phyloP scores from a whole-genome alignment of 2,888 invertebrate species.

The Tinea trinotella region DNA sequence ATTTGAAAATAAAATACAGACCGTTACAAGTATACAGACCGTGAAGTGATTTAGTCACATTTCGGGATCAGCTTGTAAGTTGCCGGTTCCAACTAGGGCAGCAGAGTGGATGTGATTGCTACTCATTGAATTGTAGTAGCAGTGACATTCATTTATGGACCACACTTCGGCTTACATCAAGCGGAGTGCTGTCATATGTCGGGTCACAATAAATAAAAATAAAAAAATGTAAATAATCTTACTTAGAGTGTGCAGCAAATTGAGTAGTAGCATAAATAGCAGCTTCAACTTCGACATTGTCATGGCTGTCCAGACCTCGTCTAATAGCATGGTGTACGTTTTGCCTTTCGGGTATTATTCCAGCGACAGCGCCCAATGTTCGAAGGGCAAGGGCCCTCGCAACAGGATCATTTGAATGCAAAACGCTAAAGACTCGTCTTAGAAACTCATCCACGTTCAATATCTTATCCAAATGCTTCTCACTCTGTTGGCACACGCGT shows the following conservation, averaged over 20 bases:
- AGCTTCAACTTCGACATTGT: slow-evolving; percentile 95
- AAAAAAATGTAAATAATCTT: slow-evolving; percentile 36
- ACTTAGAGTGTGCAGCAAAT: slow-evolving; percentile 96
- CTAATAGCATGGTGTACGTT: slow-evolving; percentile 96
- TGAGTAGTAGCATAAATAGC: slow-evolving; percentile 95
- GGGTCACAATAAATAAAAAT: too few species aligned
- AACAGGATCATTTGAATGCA: slow-evolving; percentile 97
- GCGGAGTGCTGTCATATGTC: too few species aligned
- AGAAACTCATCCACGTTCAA: slow-evolving; percentile 93
- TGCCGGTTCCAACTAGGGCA: too few species aligned
- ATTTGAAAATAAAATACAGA: neutral
- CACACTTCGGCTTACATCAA: too few species aligned
- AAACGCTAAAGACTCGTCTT: slow-evolving; percentile 90
- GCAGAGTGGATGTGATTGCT: too few species aligned
- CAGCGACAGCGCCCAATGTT: slow-evolving; percentile 92
- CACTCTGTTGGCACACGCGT: slow-evolving; percentile 94
- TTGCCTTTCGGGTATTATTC: slow-evolving; percentile 93
- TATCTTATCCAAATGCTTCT: slow-evolving; percentile 96
- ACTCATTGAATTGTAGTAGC: too few species aligned
- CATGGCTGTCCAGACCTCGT: slow-evolving; percentile 92
- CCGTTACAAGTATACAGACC: too few species aligned
- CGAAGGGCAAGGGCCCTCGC: slow-evolving; percentile 92
- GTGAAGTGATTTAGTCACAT: too few species aligned
- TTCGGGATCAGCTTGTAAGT: too few species aligned
- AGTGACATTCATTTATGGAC: too few species aligned